A percentile compares a stretch with the other conserved stretches of the same genome.
Conservation (phyloP, 1,140 invertebrate species). For the Orchestia grillus region DNA sequence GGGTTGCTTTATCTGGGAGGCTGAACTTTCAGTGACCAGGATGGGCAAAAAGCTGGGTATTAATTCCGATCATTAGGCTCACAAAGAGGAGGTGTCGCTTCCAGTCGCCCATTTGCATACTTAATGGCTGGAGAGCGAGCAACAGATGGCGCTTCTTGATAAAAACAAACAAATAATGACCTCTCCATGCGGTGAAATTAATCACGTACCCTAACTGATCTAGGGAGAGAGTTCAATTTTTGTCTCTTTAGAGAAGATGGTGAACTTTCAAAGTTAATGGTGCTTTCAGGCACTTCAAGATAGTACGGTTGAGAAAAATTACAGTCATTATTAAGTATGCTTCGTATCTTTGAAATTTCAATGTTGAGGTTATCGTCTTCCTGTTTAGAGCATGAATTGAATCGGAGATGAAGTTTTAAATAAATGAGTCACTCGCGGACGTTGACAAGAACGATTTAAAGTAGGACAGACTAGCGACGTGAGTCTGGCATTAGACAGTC, state of each 20-base stretch:
- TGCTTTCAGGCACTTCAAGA: neutral
- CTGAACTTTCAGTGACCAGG: constrained; percentile 42
- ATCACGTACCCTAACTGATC: constrained; percentile 3
- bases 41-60: constrained; percentile 27
- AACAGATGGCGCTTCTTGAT: constrained; percentile 10
- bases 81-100: constrained; percentile 55
- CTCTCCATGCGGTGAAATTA: constrained; percentile 23
- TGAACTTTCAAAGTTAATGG: neutral
- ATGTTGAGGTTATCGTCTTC: neutral
- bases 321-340: neutral
- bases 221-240: neutral
- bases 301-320: neutral
- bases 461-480: no score
- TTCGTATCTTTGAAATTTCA: neutral
- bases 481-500: no score
- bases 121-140: constrained; percentile 20
- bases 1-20: neutral
- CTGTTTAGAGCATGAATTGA: neutral
- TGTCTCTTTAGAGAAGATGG: neutral
- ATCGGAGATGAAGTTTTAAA: neutral
- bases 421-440: neutral
- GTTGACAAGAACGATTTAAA: neutral
- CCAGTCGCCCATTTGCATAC: constrained; percentile 44
- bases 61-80: constrained; percentile 50
- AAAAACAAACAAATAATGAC: constrained; percentile 53